Base-by-base conservation (phyloP, 2,797 vertebrate species). In the Trachops cirrhosus region DNA sequence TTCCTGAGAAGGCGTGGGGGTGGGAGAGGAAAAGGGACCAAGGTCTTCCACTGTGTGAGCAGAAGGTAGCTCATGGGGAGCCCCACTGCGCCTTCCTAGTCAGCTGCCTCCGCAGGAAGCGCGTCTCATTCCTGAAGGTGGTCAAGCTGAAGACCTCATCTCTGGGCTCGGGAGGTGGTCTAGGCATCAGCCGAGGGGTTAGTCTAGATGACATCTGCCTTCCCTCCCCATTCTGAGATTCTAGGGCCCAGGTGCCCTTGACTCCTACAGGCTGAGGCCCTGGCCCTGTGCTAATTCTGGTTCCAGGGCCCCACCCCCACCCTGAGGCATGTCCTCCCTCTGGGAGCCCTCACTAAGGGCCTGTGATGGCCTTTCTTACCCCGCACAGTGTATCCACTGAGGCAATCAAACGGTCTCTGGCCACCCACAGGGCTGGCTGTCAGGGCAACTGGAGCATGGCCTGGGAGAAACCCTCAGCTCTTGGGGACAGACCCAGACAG, bases 361-460 rank as follows among this genome's bases (percentile, higher is more conserved):
- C 62, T 54, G 12, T 3, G 9, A 26, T 12, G 11, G 78, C 1
- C 0, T 29, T 46, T 74, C 87, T 94, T 73, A 78, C 70, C 19
- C 16, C 88, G n/a, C 68, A 68, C 22, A 24, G 19, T 34, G 41
- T 5, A 48, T 79, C 82, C 75, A 29, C 62, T 54, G 50, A 46
- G 50, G 24, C 70, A 52, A 3, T 29, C 52, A 26, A 4, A 54
- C 9, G 44, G 46, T 73, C n/a, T 89, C 83, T 88, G 91, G 44
- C n/a, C 37, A 85, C 68, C 70, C 73, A 46, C 46, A 85, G 29
- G 59, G 78, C 7, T 75, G 77, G 62, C 85, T 83, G 50, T 95
- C 64, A n/a, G 64, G 48, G 62, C 77, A 78, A 59, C 71, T 32
- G 46, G 41, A 84, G 6, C 15, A 2, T 7, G 12, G 71, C 70